Conservation (phyloP, 2,888 invertebrate genomes). For the Agrotis exclamationis region DNA sequence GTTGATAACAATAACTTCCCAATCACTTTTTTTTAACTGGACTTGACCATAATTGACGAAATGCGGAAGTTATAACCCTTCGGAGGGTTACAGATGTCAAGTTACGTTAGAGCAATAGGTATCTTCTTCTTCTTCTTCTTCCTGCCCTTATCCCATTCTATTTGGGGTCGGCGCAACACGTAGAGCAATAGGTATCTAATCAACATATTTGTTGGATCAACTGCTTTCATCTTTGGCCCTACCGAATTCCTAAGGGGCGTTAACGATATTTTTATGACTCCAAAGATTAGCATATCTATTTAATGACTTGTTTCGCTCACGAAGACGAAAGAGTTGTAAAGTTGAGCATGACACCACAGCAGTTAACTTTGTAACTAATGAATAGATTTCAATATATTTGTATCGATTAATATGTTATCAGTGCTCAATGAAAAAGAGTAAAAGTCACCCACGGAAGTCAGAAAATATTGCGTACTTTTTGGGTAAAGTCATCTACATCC, state of each 20-base stretch:
- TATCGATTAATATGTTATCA: too few species aligned
- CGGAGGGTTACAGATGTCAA: neutral
- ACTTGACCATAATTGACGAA: neutral
- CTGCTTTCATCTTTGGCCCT: neutral
- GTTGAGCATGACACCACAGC: neutral
- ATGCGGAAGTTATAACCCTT: neutral
- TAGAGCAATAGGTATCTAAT: too few species aligned
- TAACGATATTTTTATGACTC: slow-evolving; percentile 4
- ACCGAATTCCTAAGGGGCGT: neutral
- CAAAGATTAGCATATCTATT: neutral
- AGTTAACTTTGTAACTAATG: neutral
- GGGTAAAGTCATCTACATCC: too few species aligned
- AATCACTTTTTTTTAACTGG: neutral
- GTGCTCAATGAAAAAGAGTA: neutral
- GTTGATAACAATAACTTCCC: neutral
- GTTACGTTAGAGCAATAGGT: neutral
- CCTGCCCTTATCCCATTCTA: too few species aligned
- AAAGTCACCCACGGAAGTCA: too few species aligned
- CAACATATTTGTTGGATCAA: neutral
- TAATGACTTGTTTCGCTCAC: slow-evolving; percentile 1
- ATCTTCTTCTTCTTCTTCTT: too few species aligned
- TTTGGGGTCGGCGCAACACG: too few species aligned
- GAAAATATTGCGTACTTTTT: too few species aligned
- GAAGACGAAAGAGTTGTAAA: slow-evolving; percentile 1
- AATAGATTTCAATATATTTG: neutral